These are phyloP conservation scores for Heliopora coerulea DNA, from an alignment of 92 coral and sea anemone species.

Conservation along the genomic window DNA sequence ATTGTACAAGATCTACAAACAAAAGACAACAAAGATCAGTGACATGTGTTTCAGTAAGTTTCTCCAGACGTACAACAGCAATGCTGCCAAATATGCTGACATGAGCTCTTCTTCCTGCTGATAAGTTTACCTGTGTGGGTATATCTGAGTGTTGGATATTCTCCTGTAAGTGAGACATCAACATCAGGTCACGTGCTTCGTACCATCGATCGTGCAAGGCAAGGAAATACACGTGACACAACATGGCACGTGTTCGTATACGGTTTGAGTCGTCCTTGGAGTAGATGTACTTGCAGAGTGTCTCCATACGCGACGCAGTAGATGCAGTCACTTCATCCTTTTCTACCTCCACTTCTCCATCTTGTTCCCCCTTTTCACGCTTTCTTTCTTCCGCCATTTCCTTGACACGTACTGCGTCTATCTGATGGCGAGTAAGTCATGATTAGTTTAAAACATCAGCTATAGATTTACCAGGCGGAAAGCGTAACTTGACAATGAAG, in stretches of 20 bases:
- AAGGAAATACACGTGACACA: conserved; percentile 90
- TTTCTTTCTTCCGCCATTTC: conserved; percentile 40
- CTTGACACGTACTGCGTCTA: conserved; percentile 38
- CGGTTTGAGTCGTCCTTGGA: conserved; percentile 94
- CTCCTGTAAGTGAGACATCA: conserved; percentile 97
- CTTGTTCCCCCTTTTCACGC: conserved; percentile 35
- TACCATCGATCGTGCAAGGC: conserved; percentile 93
- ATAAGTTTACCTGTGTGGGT: conserved; percentile 83
- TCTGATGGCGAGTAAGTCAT: no score
- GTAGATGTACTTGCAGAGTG: conserved; percentile 87
- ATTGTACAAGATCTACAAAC: conserved; percentile 86
- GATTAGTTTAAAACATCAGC: no score
- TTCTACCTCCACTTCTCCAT: conserved; percentile 22
- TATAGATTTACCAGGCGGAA: no score
- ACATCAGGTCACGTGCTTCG: conserved; percentile 94
- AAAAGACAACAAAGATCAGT: no score
- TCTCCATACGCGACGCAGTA: conserved; percentile 60
- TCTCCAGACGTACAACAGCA: no score
- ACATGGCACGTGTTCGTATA: conserved; percentile 93
- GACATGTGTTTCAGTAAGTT: no score
- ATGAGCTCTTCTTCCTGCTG: no score
- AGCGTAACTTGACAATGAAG: no score
- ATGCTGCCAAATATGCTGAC: conserved; percentile 8
- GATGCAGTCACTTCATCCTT: conserved; percentile 40
- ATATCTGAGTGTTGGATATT: conserved; percentile 92